phyloP scores from a whole-genome alignment of 2,797 vertebrate genomes.

The Hoplostethus mediterraneus region DNA sequence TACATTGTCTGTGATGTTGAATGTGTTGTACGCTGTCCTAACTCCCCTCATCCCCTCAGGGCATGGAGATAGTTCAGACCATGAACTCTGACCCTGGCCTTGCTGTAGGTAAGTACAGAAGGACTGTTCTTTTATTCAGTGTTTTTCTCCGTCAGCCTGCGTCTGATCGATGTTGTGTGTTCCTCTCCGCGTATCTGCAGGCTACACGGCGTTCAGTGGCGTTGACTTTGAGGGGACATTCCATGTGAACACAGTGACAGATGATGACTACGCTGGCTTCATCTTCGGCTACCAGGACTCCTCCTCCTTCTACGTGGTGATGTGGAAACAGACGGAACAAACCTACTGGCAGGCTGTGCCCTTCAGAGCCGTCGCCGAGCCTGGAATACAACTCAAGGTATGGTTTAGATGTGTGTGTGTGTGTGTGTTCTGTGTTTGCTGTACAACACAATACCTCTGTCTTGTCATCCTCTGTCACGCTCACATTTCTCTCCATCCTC shows the following conservation, averaged over 20 bases:
- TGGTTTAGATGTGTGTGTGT: slow-evolving; percentile 58
- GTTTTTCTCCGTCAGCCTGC: neutral
- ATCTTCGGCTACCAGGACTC: slow-evolving; percentile 99
- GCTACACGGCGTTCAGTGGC: slow-evolving; percentile 97
- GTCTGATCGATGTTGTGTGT: neutral
- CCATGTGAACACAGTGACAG: slow-evolving; percentile 96
- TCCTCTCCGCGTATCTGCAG: slow-evolving; percentile 70
- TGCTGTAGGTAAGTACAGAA: slow-evolving; percentile 91
- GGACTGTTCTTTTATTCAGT: neutral
- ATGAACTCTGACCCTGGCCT: slow-evolving; percentile 99
- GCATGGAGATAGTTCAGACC: slow-evolving; percentile 97
- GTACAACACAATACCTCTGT: neutral
- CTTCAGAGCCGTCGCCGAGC: slow-evolving; percentile 97
- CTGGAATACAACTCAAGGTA: slow-evolving; percentile 99
- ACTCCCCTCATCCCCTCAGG: slow-evolving; percentile 61
- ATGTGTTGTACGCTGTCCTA: neutral
- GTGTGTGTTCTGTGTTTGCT: slow-evolving; percentile 1
- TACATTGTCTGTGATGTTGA: neutral
- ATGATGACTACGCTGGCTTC: slow-evolving; percentile 97
- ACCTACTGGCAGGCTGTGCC: slow-evolving; percentile 99
- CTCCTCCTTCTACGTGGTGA: slow-evolving; percentile 98
- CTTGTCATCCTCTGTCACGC: neutral
- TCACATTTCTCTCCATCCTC: too few relatives aligned
- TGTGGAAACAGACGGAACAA: slow-evolving; percentile 99
- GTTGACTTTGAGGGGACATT: slow-evolving; percentile 99